Evolutionary conservation across 2,888 invertebrate genomes (phyloP), one percentile per base, ranked within the genome.

Genomic region (Emmelina monodactyla): DNA sequence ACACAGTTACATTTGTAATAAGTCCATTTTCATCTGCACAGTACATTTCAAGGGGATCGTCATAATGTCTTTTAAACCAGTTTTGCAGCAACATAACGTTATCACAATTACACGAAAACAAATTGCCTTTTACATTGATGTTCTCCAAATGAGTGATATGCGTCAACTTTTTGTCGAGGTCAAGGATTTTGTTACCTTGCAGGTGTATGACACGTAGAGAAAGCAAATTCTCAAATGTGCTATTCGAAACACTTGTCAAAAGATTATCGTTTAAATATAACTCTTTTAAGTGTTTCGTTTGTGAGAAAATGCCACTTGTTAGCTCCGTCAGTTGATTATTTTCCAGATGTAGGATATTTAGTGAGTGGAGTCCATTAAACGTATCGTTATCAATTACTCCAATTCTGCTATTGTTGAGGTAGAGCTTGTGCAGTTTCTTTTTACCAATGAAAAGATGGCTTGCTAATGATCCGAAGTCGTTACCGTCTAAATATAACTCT

Each of bases 391-490:
- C 88, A 40, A 92, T 83, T 10, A 83, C 82, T 28, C 82, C 82
- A 38, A 92, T 87, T 46, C 88, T 87, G 58, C 89, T 89, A 62
- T 87, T 87, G 61, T 92, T 92, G 37, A 92, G 76, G 63, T 84
- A 91, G 32, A 92, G 79, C 47, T 88, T 86, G 55, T 88, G 86
- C 43, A 92, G 76, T 58, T 89, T 88, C 62, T 90, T 90, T 65
- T 91, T 89, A 4, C 91, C 92, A 51, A 93, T 89, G 64, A 94
- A 92, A 47, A 89, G 84, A 67, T 92, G 91, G 61, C 89, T 89
- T 37, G 85, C 85, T 16, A 94, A 80, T 33, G 86, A 83, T 12
- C 86, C 85, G 45, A 93, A 84, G 54, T 88, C 82, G 62, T 92
- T 91, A 11, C 91, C 92, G 61, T 92, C 92, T 39, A 94, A 82